Base-by-base conservation (phyloP, 1,140 invertebrate species). In the Carposina sasakii region DNA sequence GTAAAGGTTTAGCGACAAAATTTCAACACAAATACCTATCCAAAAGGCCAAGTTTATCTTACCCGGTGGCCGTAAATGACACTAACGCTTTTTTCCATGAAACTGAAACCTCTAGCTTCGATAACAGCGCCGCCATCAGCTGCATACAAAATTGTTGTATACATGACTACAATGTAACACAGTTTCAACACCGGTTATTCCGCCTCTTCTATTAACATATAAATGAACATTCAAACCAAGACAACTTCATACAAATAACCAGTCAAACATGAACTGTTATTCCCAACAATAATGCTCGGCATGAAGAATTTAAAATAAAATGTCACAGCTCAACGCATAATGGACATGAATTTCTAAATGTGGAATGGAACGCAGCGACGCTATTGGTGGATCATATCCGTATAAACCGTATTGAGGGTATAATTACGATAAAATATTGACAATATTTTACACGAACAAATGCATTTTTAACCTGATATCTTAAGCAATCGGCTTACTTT, bases 151-250 rank as follows among this genome's bases (percentile, higher is more conserved):
- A n/a, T n/a, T n/a, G n/a, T n/a, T n/a, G n/a, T n/a, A n/a, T n/a
- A n/a, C n/a, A n/a, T n/a, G n/a, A n/a, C n/a, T n/a, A n/a, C n/a
- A n/a, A n/a, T n/a, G n/a, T n/a, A n/a, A n/a, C n/a, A n/a, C n/a
- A n/a, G n/a, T n/a, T n/a, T n/a, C n/a, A n/a, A n/a, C 24, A 76
- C 72, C 66, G 70, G 75, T 78, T 75, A 64, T 73, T 72, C 72
- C 63, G 63, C 69, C 71, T 74, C 61, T 66, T 67, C 52, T 63
- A 84, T 84, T 84, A 84, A 70, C 77, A 84, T 84, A 76, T 81
- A 81, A 78, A 84, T 81, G 77, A 81, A 71, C 63, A n/a, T n/a
- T n/a, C 54, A 33, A 66, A 60, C 65, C 71, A 64, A 78, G 64
- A 83, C 77, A 76, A 78, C 79, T 79, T 73, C 70, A 79, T 81